Base-by-base conservation (phyloP, 1,140 invertebrate genomes). In the Zeugodacus cucurbitae region DNA sequence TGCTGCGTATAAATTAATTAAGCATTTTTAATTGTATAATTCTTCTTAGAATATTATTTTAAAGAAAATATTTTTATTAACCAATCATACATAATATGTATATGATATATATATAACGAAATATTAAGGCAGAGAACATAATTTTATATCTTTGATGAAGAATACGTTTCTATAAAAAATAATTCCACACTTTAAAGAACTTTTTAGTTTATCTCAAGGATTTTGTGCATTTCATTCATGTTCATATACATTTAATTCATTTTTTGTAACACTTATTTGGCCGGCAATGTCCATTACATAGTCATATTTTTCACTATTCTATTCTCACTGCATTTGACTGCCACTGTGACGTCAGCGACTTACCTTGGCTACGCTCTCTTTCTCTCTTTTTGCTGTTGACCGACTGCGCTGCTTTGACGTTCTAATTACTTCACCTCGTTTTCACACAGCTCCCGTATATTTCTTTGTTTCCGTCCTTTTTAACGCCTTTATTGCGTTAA, bases 381-480 rank as follows among this genome's bases (percentile, higher is more conserved):
- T 82, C 41, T 82, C 74, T 48, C 37, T 20, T n/a, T 82, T 48
- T 82, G 32, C 37, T 82, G 8, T 26, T 82, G 7, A 14, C 7
- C 5, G 20, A 26, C 57, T 34, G 85, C 11, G 54, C 85, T 67
- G 58, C 59, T 64, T 32, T 20, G 34, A 37, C 67, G 67, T 74
- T 74, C 34, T 32, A 37, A 37, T 34, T 74, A n/a, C 32, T 70
- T 48, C 41, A 34, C 74, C n/a, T 48, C 74, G 44, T 82, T 34
- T 48, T 26, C 5, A 82, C 34, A n/a, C 70, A 17, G 3, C n/a
- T 22, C 70, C 17, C 44, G 32, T 37, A 22, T 82, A 29, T 48
- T 82, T n/a, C n/a, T 82, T 82, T 54, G 67, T 74, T 74, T 74
- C 34, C 34, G 67, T 74, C 41, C 67, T 74, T 17, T 32, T 29